phyloP scores from a whole-genome alignment of 2,113 vertebrate genomes.

The Jaculus jaculus region DNA sequence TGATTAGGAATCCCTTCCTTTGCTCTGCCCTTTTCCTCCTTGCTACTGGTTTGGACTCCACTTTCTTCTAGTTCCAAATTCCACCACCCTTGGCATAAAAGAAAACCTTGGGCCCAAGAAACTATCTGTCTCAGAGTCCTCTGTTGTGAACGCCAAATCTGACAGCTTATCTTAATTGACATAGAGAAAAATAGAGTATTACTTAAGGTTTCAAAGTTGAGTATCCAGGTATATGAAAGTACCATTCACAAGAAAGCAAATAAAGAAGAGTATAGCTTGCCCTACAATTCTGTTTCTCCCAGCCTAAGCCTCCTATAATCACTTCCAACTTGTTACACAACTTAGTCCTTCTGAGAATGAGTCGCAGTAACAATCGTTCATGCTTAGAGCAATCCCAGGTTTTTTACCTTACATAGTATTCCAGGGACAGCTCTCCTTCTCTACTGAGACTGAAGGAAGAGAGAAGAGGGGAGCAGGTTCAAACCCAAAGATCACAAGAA shows the following conservation, averaged over 20 bases:
- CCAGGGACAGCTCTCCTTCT: neutral
- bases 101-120: no score
- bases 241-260: neutral
- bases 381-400: neutral
- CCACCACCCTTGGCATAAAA: no score
- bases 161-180: neutral
- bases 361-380: neutral
- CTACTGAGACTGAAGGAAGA: neutral
- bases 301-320: neutral
- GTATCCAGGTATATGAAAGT: neutral
- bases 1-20: no score
- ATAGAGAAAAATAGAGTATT: neutral
- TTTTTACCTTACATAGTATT: neutral
- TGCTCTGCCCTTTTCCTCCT: no score
- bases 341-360: neutral
- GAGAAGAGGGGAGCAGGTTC: neutral
- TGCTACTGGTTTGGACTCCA: no score
- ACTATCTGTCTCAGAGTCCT: no score
- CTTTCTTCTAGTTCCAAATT: no score
- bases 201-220: neutral
- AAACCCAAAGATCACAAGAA: neutral
- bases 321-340: neutral
- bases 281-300: neutral
- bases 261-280: neutral
- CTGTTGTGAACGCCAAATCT: no score